A percentile compares a stretch with the other conserved stretches of the same genome.
phyloP scores from a whole-genome alignment of 35 echinoderm and acorn worm genomes.

The Diadema setosum region DNA sequence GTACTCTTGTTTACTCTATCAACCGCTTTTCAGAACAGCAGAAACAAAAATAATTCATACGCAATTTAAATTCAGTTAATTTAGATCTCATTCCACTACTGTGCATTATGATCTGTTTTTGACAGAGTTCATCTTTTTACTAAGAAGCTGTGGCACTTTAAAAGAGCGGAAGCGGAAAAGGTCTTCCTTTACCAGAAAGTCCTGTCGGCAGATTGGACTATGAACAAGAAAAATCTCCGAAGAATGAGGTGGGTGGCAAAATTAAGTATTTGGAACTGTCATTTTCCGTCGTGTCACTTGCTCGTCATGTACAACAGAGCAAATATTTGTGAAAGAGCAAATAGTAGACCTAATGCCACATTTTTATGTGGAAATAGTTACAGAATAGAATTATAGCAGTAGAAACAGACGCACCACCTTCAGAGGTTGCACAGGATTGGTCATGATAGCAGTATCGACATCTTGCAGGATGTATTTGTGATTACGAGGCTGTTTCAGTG shows the following conservation, averaged over 20 bases:
- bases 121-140: neutral
- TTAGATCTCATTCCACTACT: neutral
- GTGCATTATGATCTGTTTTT: neutral
- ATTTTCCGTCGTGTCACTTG: neutral
- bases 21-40: neutral
- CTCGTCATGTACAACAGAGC: neutral
- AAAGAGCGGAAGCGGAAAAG: neutral
- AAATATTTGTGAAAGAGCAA: too few species aligned
- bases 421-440: neutral
- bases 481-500: too few species aligned
- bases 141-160: neutral
- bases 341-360: too few species aligned
- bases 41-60: neutral
- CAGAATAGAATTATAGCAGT: neutral
- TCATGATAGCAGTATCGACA: too few species aligned
- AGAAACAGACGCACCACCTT: neutral
- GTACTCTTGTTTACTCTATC: neutral
- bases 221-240: neutral
- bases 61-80: neutral
- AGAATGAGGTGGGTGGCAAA: neutral
- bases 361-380: neutral
- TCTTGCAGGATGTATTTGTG: too few species aligned
- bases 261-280: neutral
- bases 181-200: neutral
- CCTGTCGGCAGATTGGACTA: neutral